Base-by-base conservation (phyloP, 2,888 invertebrate genomes). In the Balanococcus diminutus region DNA sequence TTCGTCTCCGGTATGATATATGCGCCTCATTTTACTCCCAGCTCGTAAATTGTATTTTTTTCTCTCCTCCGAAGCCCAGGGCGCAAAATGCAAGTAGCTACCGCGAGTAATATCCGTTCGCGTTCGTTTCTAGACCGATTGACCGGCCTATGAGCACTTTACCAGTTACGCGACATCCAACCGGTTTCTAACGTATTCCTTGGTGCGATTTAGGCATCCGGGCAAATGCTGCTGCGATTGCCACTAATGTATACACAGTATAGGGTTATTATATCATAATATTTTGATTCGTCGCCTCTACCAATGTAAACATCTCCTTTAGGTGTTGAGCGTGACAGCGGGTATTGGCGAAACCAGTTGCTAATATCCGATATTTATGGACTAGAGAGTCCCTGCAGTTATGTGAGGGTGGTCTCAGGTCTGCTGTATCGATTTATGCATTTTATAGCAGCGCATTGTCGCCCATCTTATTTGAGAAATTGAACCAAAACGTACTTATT, bases 1-100 rank as follows among this genome's bases (percentile, higher is more conserved):
- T 28, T 39, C 11, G 32, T 36, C 79, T 32, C 39, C 3, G 4
- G 6, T 75, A 81, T 36, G 81, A 81, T 81, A 81, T 81, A 81
- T 81, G 81, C 81, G 81, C 81, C 22, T 81, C 39, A 81, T 81
- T 81, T 81, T 36, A 81, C 81, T 81, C 39, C 81, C 81, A 81
- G 31, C 81, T 39, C 32, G 81, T 81, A 81, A 81, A 81, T 81
- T 81, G 81, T 81, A 81, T 81, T 81, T 81, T 81, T 39, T 39
- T 51, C 11, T 11, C 22, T 22, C 22, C 22, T 56, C 9, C 22
- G 56, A 81, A 46, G 81, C 81, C 81, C 42, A 46, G 81, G 81
- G 81, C 81, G 81, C 81, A 28, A 81, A 81, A 81, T 81, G 81
- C 81, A 46, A 42, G 81, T 81, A 39, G 81, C 81, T 46, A 81